Evolutionary conservation across 1,140 invertebrate genomes (phyloP).

Genomic region (Mylabris phalerata): DNA sequence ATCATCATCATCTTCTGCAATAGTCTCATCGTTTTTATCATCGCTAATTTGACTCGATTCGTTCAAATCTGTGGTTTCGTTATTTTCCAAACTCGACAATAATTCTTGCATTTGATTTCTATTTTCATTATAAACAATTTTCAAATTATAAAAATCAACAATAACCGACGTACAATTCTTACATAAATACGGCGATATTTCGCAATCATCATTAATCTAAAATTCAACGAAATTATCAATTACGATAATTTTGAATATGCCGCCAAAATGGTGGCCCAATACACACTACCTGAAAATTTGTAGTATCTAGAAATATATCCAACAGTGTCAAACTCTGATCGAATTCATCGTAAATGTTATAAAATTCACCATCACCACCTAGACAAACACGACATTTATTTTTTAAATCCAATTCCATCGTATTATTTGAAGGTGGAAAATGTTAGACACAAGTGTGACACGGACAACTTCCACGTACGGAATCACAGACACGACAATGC

Average conservation of each 20-base stretch:
- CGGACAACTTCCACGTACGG: neutral
- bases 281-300: constrained; percentile 1
- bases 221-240: neutral
- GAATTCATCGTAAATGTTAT: constrained; percentile 4
- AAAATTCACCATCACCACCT: constrained; percentile 1
- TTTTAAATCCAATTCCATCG: constrained; percentile 7
- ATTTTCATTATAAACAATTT: constrained; percentile 25
- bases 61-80: neutral
- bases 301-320: constrained; percentile 4
- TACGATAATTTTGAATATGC: neutral
- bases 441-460: neutral
- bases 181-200: constrained; percentile 27
- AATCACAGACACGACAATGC: no score
- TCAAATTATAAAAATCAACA: constrained; percentile 29
- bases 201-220: constrained; percentile 25
- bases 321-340: constrained; percentile 1
- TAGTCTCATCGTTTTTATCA: neutral
- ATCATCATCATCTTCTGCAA: neutral
- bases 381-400: constrained; percentile 10
- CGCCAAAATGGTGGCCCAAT: neutral
- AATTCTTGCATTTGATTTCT: constrained; percentile 20
- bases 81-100: neutral
- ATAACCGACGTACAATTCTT: constrained; percentile 21
- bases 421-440: neutral
- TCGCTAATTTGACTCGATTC: constrained; percentile 2